Base-by-base conservation (phyloP, 2,888 invertebrate genomes). In the Andrena praecox region DNA sequence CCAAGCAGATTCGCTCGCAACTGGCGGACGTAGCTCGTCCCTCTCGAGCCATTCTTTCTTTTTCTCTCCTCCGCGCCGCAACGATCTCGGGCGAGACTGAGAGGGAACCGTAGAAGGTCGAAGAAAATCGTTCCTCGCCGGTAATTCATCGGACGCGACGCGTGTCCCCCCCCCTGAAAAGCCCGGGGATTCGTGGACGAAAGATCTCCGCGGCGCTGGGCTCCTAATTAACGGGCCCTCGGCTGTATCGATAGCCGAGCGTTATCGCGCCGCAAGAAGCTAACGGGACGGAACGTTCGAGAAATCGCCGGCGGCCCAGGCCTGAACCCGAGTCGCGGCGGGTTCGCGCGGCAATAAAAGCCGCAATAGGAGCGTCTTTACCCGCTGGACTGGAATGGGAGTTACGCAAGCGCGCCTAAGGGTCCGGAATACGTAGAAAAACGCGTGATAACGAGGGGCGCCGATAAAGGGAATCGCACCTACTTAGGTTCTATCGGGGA, bases 1-100 rank as follows among this genome's bases (percentile, higher is more conserved):
- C 82, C 72, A 48, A 54, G 59, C 52, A 72, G 82, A 85, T 79
- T 82, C 68, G 50, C 54, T 24, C 71, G 68, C 77, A 82, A 79
- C 82, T 73, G 82, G 77, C 84, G 66, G 77, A 73, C 80, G 72
- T 75, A 29, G 24, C 71, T 52, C 59, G 24, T 62, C 50, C 59
- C 31, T 33, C 24, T 48, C 29, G 20, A 8, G 27, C 24, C 48
- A n/a, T 48, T n/a, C 20, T 1, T 24, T 29, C 24, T 8, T 54
- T 50, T 66, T n/a, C 27, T 50, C 24, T 62, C n/a, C 50, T 59
- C 16, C 10, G n/a, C 33, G 72, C 29, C 69, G 33, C 73, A 73
- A 81, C 81, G 48, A 81, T 82, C 64, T 72, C 66, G 29, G n/a
- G 5, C 27, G 33, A 20, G 50, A 5, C 33, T 8, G 50, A 54